Base-by-base conservation (phyloP, 2,888 invertebrate genomes). In the Diadegma fenestrale region DNA sequence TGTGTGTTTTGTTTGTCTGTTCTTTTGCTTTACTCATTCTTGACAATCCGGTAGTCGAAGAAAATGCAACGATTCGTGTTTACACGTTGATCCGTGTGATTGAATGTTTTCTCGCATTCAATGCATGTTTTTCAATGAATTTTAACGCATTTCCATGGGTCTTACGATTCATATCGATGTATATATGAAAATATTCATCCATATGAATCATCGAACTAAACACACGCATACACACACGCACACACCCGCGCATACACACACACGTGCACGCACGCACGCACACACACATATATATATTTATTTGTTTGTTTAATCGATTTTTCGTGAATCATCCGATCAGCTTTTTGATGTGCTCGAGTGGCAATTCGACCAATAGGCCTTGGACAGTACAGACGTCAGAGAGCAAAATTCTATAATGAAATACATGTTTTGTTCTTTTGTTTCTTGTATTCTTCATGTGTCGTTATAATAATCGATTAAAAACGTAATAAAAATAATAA, bases 301-400 rank as follows among this genome's bases (percentile, higher is more conserved):
- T 68, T 64, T 33, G 30, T 54, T 61, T 48, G 69, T 22, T 83
- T 58, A 33, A 66, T 54, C 54, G 0, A 69, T 64, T 37, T 45
- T 79, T 84, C 58, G 17, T 80, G n/a, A 51, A 80, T 72, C 61
- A 58, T 81, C 71, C 45, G 72, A 58, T 54, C 77, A 61, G 76
- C 64, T 79, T 85, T 75, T 82, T 82, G 63, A 82, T 79, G 85
- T 79, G 79, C 71, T 79, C 81, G 73, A 82, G 79, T 87, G 78
- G 69, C 84, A 80, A 82, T 83, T 75, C 69, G 86, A 88, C 88
- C 88, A 48, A 82, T 88, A 88, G 87, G 88, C 88, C 88, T 86
- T 85, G 85, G 84, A 88, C 85, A 87, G 82, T 85, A 86, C 69
- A 73, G 64, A 76, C 84, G 69, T 79, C 75, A 82, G 77, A 83